Evolutionary conservation across 2,888 invertebrate genomes (phyloP), one percentile per base, ranked within the genome.

Genomic region (Chalcosyrphus nemorum): DNA sequence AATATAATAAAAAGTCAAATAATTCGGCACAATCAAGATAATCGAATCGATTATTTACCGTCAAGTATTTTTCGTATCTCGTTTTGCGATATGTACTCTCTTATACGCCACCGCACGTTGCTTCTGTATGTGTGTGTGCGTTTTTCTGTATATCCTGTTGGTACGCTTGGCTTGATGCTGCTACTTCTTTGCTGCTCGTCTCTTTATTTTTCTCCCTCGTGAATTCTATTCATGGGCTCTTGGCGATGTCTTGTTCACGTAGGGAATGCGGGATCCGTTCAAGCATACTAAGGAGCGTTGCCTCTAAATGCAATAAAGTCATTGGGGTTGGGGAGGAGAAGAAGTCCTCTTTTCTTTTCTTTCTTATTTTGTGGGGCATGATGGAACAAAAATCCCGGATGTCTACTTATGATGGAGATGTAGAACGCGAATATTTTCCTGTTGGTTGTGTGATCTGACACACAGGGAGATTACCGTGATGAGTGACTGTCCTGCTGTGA

Each of bases 1-100:
- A 72, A 82, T 74, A 77, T 63, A 82, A 82, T 82, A 82, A 82
- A 77, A 82, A 78, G 72, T 82, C 82, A 78, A 82, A 82, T 82
- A 82, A 82, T 82, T 82, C 78, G 72, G 82, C 56, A 78, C 78
- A 82, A 82, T 82, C 82, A 72, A 76, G 77, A 82, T 82, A 82
- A 82, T 82, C 77, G 82, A 82, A 82, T 82, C 82, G 82, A 82
- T 82, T 82, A 82, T 77, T 72, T 66, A 68, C 66, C 72, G 68
- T 63, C 72, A 68, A 78, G 77, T 63, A 74, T 77, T 72, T 72
- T 72, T 57, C 41, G 76, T 77, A 61, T 72, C 66, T 65, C 75
- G 70, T 76, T 52, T 13, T 65, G 70, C 57, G 52, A 54, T 43
- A 54, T 68, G 38, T 24, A n/a, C n/a, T n/a, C n/a, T n/a, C n/a